These are phyloP conservation scores for Athetis lepigone DNA, from an alignment of 2,888 invertebrate species.

Conservation along the genomic window DNA sequence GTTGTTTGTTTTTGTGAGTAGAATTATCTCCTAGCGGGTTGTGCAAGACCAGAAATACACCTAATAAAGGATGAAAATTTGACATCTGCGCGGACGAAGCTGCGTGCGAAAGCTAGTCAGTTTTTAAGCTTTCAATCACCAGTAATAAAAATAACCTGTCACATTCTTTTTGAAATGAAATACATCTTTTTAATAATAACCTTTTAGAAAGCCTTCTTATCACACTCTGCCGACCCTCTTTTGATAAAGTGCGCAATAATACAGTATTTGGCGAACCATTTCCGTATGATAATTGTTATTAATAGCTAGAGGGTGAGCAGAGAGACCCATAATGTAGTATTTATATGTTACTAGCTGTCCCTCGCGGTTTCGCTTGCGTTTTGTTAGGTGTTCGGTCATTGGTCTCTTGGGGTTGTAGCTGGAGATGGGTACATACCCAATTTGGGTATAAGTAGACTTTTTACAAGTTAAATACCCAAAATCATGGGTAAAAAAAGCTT, in stretches of 20 bases:
- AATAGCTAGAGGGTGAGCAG: slow-evolving; percentile 46
- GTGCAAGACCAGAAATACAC: no score
- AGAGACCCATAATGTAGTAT: slow-evolving; percentile 17
- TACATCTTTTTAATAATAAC: slow-evolving; percentile 4
- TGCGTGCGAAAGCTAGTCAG: no score
- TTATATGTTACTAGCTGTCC: slow-evolving; percentile 20
- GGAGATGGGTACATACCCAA: no score
- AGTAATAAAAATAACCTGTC: not conserved
- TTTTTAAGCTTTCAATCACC: not conserved
- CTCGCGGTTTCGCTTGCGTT: not conserved
- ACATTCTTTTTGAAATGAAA: slow-evolving; percentile 2
- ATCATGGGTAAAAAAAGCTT: no score
- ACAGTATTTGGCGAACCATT: slow-evolving; percentile 49
- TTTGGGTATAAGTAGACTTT: no score
- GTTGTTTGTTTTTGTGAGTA: no score
- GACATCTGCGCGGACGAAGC: no score
- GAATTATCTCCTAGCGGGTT: no score
- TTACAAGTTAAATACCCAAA: no score
- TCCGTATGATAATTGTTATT: slow-evolving; percentile 62
- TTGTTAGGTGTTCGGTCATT: no score
- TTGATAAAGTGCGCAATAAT: slow-evolving; percentile 58
- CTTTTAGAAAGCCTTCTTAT: slow-evolving; percentile 20
- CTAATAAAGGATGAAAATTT: no score
- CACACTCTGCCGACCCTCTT: slow-evolving; percentile 12
- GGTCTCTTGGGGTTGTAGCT: no score